Evolutionary conservation across 1,140 invertebrate species (phyloP), one percentile per base, ranked within the genome.

Genomic region (Drosophila kikkawai): DNA sequence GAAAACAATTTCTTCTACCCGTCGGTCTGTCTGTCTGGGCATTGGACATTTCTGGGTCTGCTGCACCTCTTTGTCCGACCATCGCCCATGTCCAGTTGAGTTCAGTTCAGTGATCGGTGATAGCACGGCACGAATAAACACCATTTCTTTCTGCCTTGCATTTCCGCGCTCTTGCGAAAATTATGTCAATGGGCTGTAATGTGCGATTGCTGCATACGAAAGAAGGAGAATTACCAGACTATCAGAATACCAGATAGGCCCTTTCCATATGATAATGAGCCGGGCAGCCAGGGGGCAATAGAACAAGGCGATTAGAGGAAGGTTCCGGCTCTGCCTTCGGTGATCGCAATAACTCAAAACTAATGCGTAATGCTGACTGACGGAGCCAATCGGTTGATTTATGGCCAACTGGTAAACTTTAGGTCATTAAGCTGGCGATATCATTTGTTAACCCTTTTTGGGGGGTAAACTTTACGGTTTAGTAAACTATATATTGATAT

Each of bases 141-240:
- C 65, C 77, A 85, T 80, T 74, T 78, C 68, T 75, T 39, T 69
- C 29, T 56, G 32, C n/a, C 68, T 64, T 61, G 41, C 57, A 60
- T 50, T 66, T 76, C 58, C 42, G 44, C 44, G 64, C 34, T 84
- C 69, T 88, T 80, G 85, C 74, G 67, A 80, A 85, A 82, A 76
- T 58, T 55, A 90, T 84, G 55, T 71, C 67, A 79, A 71, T 71
- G 58, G 51, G 59, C 71, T 61, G 57, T 69, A 67, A 66, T 58
- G 67, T 68, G 64, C 76, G 61, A 61, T 41, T 47, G 32, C 36
- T 56, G 42, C 56, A 63, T 61, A 69, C 45, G 19, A 56, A 56
- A 39, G 53, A 56, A n/a, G 36, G 53, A 56, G 53, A 19, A 56
- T 15, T 39, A 22, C 19, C 19, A 39, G 53, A 22, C 34, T 55